Percentiles rank a stretch among this genome's conserved stretches.
These are phyloP conservation scores for Oreohelix idahoensis DNA, from an alignment of 1,140 invertebrate genomes.

Conservation along the genomic window DNA sequence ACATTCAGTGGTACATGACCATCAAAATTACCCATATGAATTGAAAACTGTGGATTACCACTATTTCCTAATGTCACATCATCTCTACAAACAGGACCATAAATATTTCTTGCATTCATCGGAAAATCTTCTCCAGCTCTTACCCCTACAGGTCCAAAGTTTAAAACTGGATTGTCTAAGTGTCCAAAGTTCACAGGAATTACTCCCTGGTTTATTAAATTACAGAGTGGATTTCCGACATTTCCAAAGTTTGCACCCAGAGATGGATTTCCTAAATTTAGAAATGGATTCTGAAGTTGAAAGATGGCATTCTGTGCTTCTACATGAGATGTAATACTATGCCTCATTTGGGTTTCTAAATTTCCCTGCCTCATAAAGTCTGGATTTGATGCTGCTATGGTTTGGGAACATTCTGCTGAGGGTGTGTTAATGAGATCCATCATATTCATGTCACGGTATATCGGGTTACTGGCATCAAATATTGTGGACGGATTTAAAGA, in stretches of 20 bases:
- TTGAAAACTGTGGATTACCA: not conserved
- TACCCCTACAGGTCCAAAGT: not conserved
- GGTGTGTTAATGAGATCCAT: conserved; percentile 29
- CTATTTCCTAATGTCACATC: not conserved
- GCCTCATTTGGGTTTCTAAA: not conserved
- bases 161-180: not conserved
- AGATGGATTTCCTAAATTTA: not conserved
- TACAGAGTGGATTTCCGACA: not conserved
- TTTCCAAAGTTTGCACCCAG: not conserved
- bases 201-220: not conserved
- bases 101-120: not conserved
- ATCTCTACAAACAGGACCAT: not conserved
- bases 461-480: conserved; percentile 30
- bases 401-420: not conserved
- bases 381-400: not conserved
- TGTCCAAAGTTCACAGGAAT: not conserved
- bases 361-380: not conserved
- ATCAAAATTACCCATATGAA: not conserved
- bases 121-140: not conserved
- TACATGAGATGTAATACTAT: not conserved
- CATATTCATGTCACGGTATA: conserved; percentile 33
- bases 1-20: not conserved
- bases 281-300: not conserved
- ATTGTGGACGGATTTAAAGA: conserved; percentile 3
- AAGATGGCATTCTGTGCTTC: not conserved